phyloP scores from a whole-genome alignment of 2,888 invertebrate genomes.

The Xanthia togata region DNA sequence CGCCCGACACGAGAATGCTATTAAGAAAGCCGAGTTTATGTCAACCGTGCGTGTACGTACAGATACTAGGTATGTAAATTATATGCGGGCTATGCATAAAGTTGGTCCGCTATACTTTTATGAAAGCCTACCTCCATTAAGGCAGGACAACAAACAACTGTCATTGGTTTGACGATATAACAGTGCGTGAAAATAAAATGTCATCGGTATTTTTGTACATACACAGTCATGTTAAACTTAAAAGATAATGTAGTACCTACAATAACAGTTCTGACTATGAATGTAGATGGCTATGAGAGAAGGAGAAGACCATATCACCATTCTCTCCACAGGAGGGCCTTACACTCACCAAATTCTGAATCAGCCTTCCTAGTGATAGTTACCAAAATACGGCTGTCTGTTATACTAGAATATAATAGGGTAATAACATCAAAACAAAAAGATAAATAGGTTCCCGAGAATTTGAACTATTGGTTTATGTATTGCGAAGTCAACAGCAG shows the following conservation, averaged over 20 bases:
- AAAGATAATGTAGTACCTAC: background rate
- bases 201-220: background rate
- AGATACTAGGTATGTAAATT: conserved; percentile 38
- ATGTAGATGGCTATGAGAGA: background rate
- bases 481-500: background rate
- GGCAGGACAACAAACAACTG: too few relatives aligned
- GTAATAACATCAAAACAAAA: background rate
- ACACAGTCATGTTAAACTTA: background rate
- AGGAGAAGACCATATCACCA: too few relatives aligned
- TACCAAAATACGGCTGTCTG: too few relatives aligned
- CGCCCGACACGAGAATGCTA: conserved; percentile 54
- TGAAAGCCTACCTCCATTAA: background rate
- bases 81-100: conserved; percentile 19
- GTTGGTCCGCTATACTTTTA: conserved; percentile 33
- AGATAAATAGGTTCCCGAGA: background rate
- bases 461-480: background rate
- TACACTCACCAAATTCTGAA: too few relatives aligned
- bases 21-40: conserved; percentile 56
- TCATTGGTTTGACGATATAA: background rate
- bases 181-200: background rate
- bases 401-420: background rate
- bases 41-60: conserved; percentile 37
- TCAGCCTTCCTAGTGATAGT: too few relatives aligned
- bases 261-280: background rate
- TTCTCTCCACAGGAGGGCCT: too few relatives aligned